Conservation (phyloP, 2,797 vertebrate species). For the Alcedo atthis region DNA sequence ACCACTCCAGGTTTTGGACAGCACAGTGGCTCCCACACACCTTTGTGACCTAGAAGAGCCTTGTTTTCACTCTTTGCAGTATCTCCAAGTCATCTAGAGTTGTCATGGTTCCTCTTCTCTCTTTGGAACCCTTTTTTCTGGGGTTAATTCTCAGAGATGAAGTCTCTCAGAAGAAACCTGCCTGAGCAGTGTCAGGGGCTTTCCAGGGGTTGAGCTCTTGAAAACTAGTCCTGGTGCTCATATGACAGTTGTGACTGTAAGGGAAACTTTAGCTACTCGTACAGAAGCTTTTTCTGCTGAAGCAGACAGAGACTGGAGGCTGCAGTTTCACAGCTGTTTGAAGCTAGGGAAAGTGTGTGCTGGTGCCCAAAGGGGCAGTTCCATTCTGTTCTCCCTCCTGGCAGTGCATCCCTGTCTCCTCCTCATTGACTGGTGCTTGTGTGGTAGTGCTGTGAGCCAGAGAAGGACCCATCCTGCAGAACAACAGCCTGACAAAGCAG, state of each 20-base stretch:
- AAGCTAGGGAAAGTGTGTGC: not conserved
- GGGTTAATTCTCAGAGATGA: not conserved
- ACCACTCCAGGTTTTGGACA: not conserved
- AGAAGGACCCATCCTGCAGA: not conserved
- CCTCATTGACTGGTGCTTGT: not conserved
- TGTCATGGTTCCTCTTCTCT: not conserved
- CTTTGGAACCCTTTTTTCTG: not conserved
- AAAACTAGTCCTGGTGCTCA: not conserved
- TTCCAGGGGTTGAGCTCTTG: not conserved
- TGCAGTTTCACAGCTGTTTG: constrained; percentile 12
- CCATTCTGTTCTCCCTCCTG: not conserved
- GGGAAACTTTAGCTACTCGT: not conserved
- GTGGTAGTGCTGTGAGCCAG: not conserved
- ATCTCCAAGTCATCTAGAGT: not conserved
- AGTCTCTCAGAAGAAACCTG: not conserved
- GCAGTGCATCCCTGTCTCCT: not conserved
- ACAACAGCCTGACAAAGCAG: not conserved
- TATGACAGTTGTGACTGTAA: not conserved
- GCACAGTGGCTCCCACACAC: not conserved
- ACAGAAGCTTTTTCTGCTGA: not conserved
- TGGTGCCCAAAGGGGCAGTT: not conserved
- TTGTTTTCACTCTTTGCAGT: not conserved
- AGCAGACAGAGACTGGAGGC: not conserved
- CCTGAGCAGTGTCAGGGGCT: not conserved
- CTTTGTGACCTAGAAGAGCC: not conserved